Evolutionary conservation across 2,888 invertebrate species (phyloP).

Genomic region (Erebia aethiops): DNA sequence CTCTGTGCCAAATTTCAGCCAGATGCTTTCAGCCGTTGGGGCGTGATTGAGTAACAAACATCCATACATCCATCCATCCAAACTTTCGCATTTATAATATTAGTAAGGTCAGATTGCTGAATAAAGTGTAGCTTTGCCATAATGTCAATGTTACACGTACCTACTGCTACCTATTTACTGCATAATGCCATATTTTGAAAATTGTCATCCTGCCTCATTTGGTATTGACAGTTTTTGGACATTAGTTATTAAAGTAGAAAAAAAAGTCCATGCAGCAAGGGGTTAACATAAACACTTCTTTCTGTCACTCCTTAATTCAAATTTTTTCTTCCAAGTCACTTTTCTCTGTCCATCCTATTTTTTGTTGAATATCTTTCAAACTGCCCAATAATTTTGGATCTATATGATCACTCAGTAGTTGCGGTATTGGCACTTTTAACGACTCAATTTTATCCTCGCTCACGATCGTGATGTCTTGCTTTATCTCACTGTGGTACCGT

Average conservation of each 20-base stretch:
- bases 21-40: too few relatives aligned
- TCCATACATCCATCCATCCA: too few relatives aligned
- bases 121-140: neutral
- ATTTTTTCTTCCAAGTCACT: neutral
- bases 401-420: conserved; percentile 17
- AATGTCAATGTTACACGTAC: neutral
- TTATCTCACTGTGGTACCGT: conserved; percentile 50
- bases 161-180: neutral
- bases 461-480: conserved; percentile 47
- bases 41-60: too few relatives aligned
- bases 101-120: too few relatives aligned
- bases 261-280: neutral
- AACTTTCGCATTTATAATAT: too few relatives aligned
- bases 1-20: too few relatives aligned
- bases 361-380: conserved; percentile 10
- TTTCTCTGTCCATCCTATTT: conserved; percentile 9
- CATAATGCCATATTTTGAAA: neutral
- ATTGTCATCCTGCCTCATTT: neutral
- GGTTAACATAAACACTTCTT: neutral
- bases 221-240: neutral
- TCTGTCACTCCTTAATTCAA: neutral
- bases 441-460: conserved; percentile 55
- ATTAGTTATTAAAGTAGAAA: neutral
- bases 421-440: conserved; percentile 47
- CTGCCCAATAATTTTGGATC: conserved; percentile 10